phyloP scores from a whole-genome alignment of 64 coral and sea anemone species.

The Pocillopora damicornis region DNA sequence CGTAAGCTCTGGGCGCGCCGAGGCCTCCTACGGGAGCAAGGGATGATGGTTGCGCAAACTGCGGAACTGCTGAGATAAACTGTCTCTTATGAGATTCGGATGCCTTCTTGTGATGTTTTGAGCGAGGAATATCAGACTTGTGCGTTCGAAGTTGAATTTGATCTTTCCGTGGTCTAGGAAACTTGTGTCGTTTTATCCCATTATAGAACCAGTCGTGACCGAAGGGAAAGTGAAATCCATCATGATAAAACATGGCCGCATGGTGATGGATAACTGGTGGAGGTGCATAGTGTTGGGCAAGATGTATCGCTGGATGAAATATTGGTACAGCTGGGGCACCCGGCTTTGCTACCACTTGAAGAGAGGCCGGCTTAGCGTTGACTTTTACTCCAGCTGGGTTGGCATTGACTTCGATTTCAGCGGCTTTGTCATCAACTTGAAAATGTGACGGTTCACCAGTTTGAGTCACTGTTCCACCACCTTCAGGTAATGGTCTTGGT shows the following conservation, averaged over 20 bases:
- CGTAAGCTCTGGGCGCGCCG: background rate
- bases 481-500: conserved; percentile 51
- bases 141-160: conserved; percentile 7
- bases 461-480: conserved; percentile 60
- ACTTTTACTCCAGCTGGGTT: conserved; percentile 93
- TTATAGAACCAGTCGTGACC: conserved; percentile 69
- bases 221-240: conserved; percentile 25
- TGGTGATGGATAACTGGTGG: conserved; percentile 77
- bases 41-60: conserved; percentile 17
- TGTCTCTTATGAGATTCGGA: conserved; percentile 31
- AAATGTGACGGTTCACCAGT: conserved; percentile 88
- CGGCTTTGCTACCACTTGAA: conserved; percentile 93
- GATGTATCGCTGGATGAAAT: conserved; percentile 88
- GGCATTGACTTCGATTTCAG: conserved; percentile 95
- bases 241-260: conserved; percentile 81
- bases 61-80: conserved; percentile 37
- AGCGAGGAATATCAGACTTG: conserved; percentile 56
- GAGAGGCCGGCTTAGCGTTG: conserved; percentile 96
- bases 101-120: conserved; percentile 17
- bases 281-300: conserved; percentile 76
- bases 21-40: background rate
- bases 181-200: conserved; percentile 63
- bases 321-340: conserved; percentile 73
- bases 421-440: conserved; percentile 96
- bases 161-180: conserved; percentile 39